Base-by-base conservation (phyloP, 1,140 invertebrate species). In the Delia radicum region DNA sequence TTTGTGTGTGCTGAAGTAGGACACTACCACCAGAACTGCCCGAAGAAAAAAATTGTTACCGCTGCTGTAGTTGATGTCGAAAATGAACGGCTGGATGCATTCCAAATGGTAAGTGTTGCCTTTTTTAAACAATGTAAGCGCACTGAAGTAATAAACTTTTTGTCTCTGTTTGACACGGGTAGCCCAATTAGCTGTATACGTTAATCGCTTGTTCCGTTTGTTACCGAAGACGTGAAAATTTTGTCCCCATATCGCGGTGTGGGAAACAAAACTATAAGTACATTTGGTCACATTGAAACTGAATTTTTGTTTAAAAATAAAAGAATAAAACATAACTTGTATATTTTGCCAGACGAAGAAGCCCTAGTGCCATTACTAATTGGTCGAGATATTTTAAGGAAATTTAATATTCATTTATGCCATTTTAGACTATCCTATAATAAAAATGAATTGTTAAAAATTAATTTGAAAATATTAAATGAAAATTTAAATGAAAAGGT, bases 391-490 rank as follows among this genome's bases (percentile, higher is more conserved):
- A 33, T 74, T 1, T 31, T 74, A 55, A 15, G 37, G 13, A 74
- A 28, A 21, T 29, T 62, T 12, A 62, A 63, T n/a, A 74, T 74
- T 28, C n/a, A 37, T 62, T 61, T 74, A 74, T 31, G 26, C 4
- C 8, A 74, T 33, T 15, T 67, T 73, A 4, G 46, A 65, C 0
- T 69, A 74, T 6, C 37, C 28, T 74, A 75, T 27, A 15, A 28
- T 28, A 67, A 76, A 73, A 18, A 55, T 71, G 55, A 37, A 33
- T 37, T 31, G 73, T 69, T 24, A 31, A 65, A 29, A 29, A 28
- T 55, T 15, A 71, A 74, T 74, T 48, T 85, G 87, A 72, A 73
- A 74, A 76, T 74, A 28, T 4, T 55, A 21, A 27, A 29, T 33
- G 18, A 71, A 21, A 33, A 71, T 37, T n/a, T 18, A 37, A 31